Conservation (phyloP, 2,113 vertebrate genomes). For the Promerops cafer region DNA sequence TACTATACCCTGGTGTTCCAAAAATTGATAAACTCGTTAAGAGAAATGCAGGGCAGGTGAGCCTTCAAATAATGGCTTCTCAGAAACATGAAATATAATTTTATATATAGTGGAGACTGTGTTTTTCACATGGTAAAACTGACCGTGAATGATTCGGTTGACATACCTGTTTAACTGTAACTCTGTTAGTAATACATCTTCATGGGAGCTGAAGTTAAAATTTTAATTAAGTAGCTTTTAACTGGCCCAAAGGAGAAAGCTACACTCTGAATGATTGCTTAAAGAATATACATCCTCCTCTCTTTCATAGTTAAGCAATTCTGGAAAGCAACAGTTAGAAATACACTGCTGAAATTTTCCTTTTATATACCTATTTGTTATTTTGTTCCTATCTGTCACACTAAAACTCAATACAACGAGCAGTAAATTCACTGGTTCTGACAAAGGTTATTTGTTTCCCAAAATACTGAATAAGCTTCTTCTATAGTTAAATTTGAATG, state of each 20-base stretch:
- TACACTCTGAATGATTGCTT: background rate
- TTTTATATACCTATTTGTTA: background rate
- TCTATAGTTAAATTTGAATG: background rate
- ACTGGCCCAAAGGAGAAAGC: background rate
- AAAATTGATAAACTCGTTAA: slow-evolving; percentile 61
- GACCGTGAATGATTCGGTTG: background rate
- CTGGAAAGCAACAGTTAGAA: background rate
- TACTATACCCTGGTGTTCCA: background rate
- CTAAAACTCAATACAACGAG: background rate
- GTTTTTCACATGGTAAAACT: background rate
- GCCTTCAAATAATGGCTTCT: background rate
- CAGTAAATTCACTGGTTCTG: background rate
- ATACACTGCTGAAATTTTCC: background rate
- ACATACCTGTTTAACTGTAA: background rate
- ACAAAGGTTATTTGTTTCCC: background rate
- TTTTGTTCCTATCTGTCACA: background rate
- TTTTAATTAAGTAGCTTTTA: background rate
- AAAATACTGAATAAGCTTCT: background rate
- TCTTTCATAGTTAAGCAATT: background rate
- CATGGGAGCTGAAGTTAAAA: background rate
- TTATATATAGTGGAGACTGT: background rate
- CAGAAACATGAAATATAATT: background rate
- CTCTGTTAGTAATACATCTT: background rate
- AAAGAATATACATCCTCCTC: background rate
- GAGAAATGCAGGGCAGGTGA: background rate